Percentiles rank a stretch among this genome's conserved stretches.
phyloP scores from a whole-genome alignment of 1,140 invertebrate genomes.

The Andrena cerasifolii region DNA sequence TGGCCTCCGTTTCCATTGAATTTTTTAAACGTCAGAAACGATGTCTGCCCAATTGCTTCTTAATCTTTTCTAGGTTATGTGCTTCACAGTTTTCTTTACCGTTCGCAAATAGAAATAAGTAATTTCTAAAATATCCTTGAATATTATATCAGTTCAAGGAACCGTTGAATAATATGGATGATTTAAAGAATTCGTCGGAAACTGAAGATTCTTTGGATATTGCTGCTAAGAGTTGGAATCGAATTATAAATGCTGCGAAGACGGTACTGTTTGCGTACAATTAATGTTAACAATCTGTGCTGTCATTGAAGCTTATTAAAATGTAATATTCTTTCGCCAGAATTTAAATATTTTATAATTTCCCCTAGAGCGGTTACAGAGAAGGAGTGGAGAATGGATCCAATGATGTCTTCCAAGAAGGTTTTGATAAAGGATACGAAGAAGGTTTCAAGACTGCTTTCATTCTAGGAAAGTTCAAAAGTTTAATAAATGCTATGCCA shows the following conservation, averaged over 20 bases:
- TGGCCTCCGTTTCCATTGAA: slow-evolving; percentile 40
- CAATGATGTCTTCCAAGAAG: slow-evolving; percentile 81
- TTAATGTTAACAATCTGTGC: background rate
- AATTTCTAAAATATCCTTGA: background rate
- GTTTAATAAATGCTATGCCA: slow-evolving; percentile 56
- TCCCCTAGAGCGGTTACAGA: slow-evolving; percentile 78
- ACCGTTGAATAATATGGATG: slow-evolving; percentile 36
- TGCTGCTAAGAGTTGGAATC: slow-evolving; percentile 74
- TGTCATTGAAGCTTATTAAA: slow-evolving; percentile 46
- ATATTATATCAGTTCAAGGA: background rate
- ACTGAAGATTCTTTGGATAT: slow-evolving; percentile 71
- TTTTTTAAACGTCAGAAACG: background rate
- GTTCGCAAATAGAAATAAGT: background rate
- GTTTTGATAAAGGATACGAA: slow-evolving; percentile 84
- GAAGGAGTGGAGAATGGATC: slow-evolving; percentile 83
- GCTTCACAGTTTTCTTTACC: no score
- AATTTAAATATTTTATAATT: slow-evolving; percentile 11
- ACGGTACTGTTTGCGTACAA: slow-evolving; percentile 66
- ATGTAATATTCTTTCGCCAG: slow-evolving; percentile 2
- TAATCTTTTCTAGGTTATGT: slow-evolving; percentile 17
- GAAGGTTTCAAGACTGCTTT: slow-evolving; percentile 83
- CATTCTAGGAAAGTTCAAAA: slow-evolving; percentile 80
- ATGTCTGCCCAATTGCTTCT: background rate
- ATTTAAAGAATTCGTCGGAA: background rate
- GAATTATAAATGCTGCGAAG: slow-evolving; percentile 65